phyloP scores from a whole-genome alignment of 2,888 invertebrate species.

The Epirrhoe tristata region DNA sequence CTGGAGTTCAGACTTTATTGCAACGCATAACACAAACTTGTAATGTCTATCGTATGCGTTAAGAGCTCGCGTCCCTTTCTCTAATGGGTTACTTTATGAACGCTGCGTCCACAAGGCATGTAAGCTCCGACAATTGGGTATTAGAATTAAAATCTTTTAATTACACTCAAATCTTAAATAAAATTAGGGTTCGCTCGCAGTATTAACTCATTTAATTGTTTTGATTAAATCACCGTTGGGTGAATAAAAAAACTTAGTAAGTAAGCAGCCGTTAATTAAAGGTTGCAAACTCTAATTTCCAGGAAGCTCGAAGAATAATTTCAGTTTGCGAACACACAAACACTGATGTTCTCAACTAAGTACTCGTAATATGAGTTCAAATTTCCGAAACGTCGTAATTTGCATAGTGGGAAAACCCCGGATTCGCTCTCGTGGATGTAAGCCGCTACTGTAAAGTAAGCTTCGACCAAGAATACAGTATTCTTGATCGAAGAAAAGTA shows the following conservation, averaged over 20 bases:
- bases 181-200: background rate
- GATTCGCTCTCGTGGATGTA: constrained; percentile 26
- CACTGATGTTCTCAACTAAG: constrained; percentile 16
- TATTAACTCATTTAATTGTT: background rate
- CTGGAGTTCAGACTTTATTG: constrained; percentile 38
- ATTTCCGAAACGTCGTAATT: constrained; percentile 35
- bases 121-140: constrained; percentile 19
- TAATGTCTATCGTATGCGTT: constrained; percentile 29
- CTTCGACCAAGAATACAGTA: too few species aligned
- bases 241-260: background rate
- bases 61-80: constrained; percentile 41
- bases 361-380: constrained; percentile 20
- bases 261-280: constrained; percentile 2
- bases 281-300: constrained; percentile 11
- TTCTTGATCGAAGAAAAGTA: too few species aligned
- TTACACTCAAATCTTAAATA: constrained; percentile 23
- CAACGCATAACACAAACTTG: constrained; percentile 23
- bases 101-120: constrained; percentile 32
- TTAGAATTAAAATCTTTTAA: constrained; percentile 27
- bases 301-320: constrained; percentile 18
- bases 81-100: constrained; percentile 44
- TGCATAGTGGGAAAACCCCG: constrained; percentile 44
- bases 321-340: constrained; percentile 28
- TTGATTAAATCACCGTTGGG: background rate
- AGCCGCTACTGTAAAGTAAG: too few species aligned